Percentiles rank a stretch among this genome's conserved stretches.
Conservation (phyloP, 2,113 vertebrate species). For the Synodontis membranacea region DNA sequence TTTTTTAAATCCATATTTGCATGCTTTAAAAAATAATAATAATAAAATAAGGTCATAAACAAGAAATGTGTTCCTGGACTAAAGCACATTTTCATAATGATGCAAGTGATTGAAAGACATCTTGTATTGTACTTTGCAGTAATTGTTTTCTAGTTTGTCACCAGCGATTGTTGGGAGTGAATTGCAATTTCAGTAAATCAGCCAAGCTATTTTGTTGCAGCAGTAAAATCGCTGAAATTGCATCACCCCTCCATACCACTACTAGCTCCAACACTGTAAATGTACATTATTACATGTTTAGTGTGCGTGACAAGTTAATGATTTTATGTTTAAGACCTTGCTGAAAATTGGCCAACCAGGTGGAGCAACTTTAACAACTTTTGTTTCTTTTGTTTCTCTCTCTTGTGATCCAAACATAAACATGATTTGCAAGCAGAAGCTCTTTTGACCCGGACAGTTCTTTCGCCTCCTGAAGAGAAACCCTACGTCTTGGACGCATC, state of each 20-base stretch:
- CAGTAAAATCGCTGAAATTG: background rate
- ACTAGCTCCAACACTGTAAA: slow-evolving; percentile 14
- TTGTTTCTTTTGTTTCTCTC: background rate
- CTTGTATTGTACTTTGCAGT: slow-evolving; percentile 26
- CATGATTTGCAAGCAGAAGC: slow-evolving; percentile 2
- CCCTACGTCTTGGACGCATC: background rate
- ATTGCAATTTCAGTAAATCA: background rate
- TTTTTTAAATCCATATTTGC: slow-evolving; percentile 53
- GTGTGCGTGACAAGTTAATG: background rate
- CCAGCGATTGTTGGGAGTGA: background rate
- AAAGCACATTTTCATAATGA: background rate
- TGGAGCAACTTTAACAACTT: background rate
- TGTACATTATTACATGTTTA: slow-evolving; percentile 5
- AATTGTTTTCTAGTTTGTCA: background rate
- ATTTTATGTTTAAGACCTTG: slow-evolving; percentile 11
- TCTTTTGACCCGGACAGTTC: background rate
- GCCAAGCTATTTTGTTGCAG: background rate
- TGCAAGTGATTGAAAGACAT: slow-evolving; percentile 17
- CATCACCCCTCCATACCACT: background rate
- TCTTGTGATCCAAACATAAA: background rate
- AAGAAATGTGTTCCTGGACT: background rate
- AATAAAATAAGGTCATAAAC: background rate
- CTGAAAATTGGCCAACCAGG: background rate
- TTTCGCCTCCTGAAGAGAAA: background rate
- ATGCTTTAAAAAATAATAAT: slow-evolving; percentile 15